phyloP scores from a whole-genome alignment of 1,140 invertebrate species.

The Rhopalosiphum padi region DNA sequence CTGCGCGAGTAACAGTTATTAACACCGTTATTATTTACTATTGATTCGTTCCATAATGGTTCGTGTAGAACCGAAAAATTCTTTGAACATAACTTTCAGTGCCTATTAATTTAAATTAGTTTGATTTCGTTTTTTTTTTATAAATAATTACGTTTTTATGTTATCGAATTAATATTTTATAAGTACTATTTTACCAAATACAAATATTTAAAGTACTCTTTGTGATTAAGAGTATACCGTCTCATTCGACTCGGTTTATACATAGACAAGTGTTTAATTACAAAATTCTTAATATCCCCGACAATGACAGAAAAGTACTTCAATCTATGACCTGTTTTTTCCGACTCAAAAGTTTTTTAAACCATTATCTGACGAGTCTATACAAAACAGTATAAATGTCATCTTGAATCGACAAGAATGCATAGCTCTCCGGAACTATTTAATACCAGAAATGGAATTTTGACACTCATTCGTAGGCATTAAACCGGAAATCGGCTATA shows the following conservation, averaged over 20 bases:
- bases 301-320: neutral
- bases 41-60: neutral
- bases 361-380: neutral
- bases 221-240: neutral
- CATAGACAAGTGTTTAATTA: neutral
- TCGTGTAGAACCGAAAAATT: neutral
- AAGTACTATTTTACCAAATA: neutral
- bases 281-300: neutral
- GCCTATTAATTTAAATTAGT: neutral
- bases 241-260: neutral
- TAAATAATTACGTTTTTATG: neutral
- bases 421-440: neutral
- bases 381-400: neutral
- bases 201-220: neutral
- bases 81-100: neutral
- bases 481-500: neutral
- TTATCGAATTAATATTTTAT: neutral
- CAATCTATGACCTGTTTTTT: neutral
- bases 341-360: neutral
- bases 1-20: neutral
- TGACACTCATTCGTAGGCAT: neutral
- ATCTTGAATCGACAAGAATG: neutral
- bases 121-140: neutral
- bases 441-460: neutral
- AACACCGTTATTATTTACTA: neutral